Percentiles rank a stretch among this genome's conserved stretches.
These are phyloP conservation scores for Lerema accius DNA, from an alignment of 1,140 invertebrate species.

Conservation along the genomic window DNA sequence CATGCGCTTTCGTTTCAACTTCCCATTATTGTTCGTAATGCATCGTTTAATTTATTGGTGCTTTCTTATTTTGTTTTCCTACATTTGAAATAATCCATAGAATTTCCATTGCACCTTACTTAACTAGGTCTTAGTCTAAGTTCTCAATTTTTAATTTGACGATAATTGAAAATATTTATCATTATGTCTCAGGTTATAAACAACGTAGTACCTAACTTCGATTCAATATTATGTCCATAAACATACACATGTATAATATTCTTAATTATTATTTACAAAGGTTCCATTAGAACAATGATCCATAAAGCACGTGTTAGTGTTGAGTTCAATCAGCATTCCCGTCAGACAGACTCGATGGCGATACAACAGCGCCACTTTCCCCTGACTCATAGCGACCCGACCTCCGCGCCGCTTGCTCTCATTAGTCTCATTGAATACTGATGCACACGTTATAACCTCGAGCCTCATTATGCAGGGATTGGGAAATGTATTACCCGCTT, in stretches of 20 bases:
- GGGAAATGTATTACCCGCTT: neutral
- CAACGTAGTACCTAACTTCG: no score
- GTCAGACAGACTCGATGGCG: neutral
- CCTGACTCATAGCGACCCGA: constrained; percentile 26
- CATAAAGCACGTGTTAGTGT: no score
- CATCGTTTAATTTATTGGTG: neutral
- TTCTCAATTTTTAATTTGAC: no score
- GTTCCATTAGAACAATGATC: no score
- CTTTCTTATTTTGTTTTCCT: neutral
- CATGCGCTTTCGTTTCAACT: neutral
- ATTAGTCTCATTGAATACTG: constrained; percentile 24
- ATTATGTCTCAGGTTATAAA: no score
- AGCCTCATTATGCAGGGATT: constrained; percentile 15
- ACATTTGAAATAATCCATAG: no score
- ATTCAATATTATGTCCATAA: no score
- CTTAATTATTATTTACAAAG: no score
- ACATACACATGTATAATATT: no score
- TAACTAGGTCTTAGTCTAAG: no score
- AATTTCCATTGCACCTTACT: no score
- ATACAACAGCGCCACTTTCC: constrained; percentile 13
- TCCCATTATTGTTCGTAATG: neutral
- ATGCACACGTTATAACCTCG: constrained; percentile 23
- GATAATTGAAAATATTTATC: no score
- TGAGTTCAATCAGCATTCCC: neutral
- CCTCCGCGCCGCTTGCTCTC: constrained; percentile 11